phyloP scores from a whole-genome alignment of 2,113 vertebrate species.

The Proterorhinus semilunaris region DNA sequence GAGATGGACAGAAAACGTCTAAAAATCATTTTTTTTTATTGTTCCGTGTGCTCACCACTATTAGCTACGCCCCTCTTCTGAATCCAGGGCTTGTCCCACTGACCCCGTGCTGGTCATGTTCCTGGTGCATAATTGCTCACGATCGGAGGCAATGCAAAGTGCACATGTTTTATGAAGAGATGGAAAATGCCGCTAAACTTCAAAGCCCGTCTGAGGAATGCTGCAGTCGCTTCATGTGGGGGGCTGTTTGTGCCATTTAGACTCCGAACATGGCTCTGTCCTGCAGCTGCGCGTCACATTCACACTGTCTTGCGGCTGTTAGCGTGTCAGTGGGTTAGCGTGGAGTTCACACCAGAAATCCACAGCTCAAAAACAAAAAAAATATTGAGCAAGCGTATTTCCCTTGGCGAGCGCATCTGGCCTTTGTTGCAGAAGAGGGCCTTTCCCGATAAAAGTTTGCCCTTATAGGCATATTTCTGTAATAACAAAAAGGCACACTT shows the following conservation, averaged over 20 bases:
- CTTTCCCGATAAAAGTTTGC: background rate
- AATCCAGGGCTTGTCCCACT: background rate
- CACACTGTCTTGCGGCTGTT: constrained; percentile 24
- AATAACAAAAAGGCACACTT: background rate
- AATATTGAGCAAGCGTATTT: constrained; percentile 57
- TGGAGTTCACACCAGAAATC: constrained; percentile 38
- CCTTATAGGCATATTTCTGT: background rate
- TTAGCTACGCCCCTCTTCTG: background rate
- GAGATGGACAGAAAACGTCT: too few relatives aligned
- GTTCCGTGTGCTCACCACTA: background rate
- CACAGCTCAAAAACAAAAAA: constrained; percentile 34
- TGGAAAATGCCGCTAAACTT: constrained; percentile 33
- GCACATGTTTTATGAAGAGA: constrained; percentile 13
- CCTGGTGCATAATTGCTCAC: background rate
- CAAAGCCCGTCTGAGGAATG: constrained; percentile 50
- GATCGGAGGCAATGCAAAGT: constrained; percentile 1
- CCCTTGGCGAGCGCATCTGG: constrained; percentile 46
- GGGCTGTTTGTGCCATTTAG: constrained; percentile 1
- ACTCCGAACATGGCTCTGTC: constrained; percentile 5
- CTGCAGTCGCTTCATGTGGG: background rate
- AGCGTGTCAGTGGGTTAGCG: constrained; percentile 14
- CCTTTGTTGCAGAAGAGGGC: constrained; percentile 26
- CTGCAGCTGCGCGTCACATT: constrained; percentile 8
- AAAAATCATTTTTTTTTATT: too few relatives aligned
- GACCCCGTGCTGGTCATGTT: background rate